A percentile compares a stretch with the other conserved stretches of the same genome.
Evolutionary conservation across 1,140 invertebrate species (phyloP).

Genomic region (Fopius arisanus): DNA sequence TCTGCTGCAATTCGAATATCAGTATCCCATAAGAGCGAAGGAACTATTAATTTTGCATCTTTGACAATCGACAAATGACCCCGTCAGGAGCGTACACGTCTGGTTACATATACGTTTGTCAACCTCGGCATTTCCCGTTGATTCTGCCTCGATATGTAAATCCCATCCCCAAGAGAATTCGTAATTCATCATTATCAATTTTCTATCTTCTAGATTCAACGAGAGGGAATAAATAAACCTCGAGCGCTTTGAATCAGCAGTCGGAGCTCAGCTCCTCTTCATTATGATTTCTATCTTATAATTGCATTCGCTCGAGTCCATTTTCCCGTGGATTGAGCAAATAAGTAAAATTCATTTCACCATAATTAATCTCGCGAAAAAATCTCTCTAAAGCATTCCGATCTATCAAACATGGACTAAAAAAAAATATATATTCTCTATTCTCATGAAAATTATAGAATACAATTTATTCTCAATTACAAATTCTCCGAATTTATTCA

Average conservation of each 20-base stretch:
- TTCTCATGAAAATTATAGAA: too few species aligned
- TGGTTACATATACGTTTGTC: not conserved
- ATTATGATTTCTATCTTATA: not conserved
- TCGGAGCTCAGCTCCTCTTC: not conserved
- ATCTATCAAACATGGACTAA: too few species aligned
- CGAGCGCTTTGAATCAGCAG: not conserved
- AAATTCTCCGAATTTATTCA: too few species aligned
- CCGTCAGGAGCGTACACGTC: not conserved
- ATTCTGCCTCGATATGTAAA: not conserved
- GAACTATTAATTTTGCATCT: not conserved
- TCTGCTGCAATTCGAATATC: too few species aligned
- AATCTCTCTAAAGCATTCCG: too few species aligned
- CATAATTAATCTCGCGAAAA: too few species aligned
- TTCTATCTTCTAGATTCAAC: not conserved
- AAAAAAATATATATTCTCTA: too few species aligned
- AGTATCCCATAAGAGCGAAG: not conserved
- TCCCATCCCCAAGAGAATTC: not conserved
- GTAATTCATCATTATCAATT: slow-evolving; percentile 5
- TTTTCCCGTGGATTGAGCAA: not conserved
- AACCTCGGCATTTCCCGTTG: not conserved
- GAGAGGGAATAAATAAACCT: not conserved
- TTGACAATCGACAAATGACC: not conserved
- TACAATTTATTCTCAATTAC: too few species aligned
- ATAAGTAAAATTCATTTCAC: not conserved
- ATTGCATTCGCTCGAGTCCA: not conserved